Conservation (phyloP, 1,140 invertebrate genomes). For the Apis dorsata region DNA sequence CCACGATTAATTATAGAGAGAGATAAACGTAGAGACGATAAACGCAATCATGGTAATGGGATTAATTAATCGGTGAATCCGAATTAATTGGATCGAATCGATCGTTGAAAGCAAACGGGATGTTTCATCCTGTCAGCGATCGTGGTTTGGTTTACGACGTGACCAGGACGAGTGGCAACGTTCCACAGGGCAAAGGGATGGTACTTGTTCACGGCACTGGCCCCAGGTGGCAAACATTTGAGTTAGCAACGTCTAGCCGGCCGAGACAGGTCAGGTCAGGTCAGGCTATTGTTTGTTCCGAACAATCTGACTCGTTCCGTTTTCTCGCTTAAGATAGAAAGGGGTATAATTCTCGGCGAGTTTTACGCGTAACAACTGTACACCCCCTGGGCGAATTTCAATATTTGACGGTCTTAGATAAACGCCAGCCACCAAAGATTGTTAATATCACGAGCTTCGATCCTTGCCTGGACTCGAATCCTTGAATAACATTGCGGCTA, state of each 20-base stretch:
- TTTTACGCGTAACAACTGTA: conserved; percentile 16
- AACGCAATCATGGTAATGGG: neutral
- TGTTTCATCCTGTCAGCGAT: conserved; percentile 81
- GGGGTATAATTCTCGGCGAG: conserved; percentile 10
- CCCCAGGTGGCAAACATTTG: conserved; percentile 64
- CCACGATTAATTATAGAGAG: no score
- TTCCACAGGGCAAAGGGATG: conserved; percentile 37
- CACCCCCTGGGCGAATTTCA: conserved; percentile 2
- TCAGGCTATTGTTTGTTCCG: conserved; percentile 58
- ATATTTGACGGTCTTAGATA: conserved; percentile 27
- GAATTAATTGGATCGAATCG: conserved; percentile 48
- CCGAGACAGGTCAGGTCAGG: conserved; percentile 19
- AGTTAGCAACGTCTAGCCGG: conserved; percentile 53
- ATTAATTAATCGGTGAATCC: neutral
- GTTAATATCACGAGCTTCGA: no score
- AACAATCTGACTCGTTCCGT: conserved; percentile 41
- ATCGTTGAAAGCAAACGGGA: conserved; percentile 35
- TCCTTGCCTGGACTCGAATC: no score
- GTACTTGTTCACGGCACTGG: conserved; percentile 16
- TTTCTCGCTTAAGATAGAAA: conserved; percentile 12
- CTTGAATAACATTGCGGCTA: no score
- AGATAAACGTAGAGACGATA: neutral
- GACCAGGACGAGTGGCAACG: conserved; percentile 44
- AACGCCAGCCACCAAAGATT: neutral
- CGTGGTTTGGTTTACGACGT: conserved; percentile 88